phyloP scores from a whole-genome alignment of 2,888 invertebrate genomes.

The Lamproptera curius region DNA sequence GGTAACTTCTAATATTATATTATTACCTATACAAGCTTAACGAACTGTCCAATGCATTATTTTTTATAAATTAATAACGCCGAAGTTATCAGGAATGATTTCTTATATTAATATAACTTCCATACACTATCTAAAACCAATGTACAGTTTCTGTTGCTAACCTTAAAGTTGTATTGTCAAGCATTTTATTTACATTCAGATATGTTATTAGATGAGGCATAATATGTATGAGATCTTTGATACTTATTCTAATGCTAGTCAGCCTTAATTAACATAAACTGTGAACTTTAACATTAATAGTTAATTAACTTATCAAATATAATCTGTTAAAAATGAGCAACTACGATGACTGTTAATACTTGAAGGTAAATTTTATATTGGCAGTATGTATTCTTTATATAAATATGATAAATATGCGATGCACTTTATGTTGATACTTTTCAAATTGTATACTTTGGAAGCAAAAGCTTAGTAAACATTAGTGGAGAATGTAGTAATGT shows the following conservation, averaged over 20 bases:
- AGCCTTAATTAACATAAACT: not conserved
- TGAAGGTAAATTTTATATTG: too few species aligned
- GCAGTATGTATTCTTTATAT: too few species aligned
- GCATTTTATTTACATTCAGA: constrained; percentile 73
- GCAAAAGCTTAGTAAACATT: too few species aligned
- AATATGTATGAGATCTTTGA: constrained; percentile 19
- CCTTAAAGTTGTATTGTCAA: constrained; percentile 72
- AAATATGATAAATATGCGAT: too few species aligned
- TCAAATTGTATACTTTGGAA: too few species aligned
- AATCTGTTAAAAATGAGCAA: too few species aligned
- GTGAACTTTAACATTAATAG: constrained; percentile 4
- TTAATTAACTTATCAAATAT: too few species aligned
- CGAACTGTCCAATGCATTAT: constrained; percentile 1
- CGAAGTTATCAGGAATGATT: constrained; percentile 7
- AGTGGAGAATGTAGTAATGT: too few species aligned
- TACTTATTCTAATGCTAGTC: constrained; percentile 9
- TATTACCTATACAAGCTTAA: constrained; percentile 19
- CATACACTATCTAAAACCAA: not conserved
- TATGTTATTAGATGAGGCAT: constrained; percentile 67
- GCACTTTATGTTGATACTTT: too few species aligned
- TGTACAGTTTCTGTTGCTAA: constrained; percentile 13
- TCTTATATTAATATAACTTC: constrained; percentile 1
- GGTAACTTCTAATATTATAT: constrained; percentile 29
- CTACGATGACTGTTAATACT: too few species aligned
- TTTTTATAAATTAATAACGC: constrained; percentile 4